Base-by-base conservation (phyloP, 2,797 vertebrate genomes). In the Nyctalus aviator region DNA sequence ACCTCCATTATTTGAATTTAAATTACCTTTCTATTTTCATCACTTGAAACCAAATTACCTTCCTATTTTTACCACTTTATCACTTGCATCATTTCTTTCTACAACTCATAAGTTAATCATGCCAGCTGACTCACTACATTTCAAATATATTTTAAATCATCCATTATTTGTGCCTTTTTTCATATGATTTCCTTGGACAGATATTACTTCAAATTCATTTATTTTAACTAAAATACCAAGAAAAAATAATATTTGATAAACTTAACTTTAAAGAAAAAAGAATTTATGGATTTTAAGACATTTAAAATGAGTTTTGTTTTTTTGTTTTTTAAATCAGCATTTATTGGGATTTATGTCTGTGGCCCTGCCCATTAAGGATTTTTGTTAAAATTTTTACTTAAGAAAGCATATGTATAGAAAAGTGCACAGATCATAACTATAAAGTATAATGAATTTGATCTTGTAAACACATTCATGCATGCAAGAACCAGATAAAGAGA, bases 21-120 rank as follows among this genome's bases (percentile, higher is more conserved):
- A 95, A 94, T 91, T 83, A 76, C 2, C 23, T 92, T 87, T 82
- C 30, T 25, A 62, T 83, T 93, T 92, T 71, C 37, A 84, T 90
- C 30, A 84, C n/a, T 93, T 88, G 25, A 94, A 78, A 82, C 3
- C 46, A 90, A 88, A 90, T 46, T 86, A 66, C 44, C n/a, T 90
- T 88, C 69, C 69, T 21, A 41, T 90, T 83, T 85, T 93, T 87
- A 82, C 3, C 25, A 37, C 21, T 78, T 83, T 8, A 50, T 46
- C 48, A 53, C 20, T 88, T 62, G 25, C 8, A 75, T 59, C n/a
- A 66, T 44, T 77, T 68, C 41, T 93, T 68, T 76, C 83, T 88
- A 30, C 81, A 92, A 73, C 8, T 32, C 8, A 46, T 21, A 12
- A 71, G 15, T 81, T 93, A 89, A 87, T 87, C 46, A 64, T 4